phyloP scores from a whole-genome alignment of 2,113 vertebrate genomes.

The Taurulus bubalis region DNA sequence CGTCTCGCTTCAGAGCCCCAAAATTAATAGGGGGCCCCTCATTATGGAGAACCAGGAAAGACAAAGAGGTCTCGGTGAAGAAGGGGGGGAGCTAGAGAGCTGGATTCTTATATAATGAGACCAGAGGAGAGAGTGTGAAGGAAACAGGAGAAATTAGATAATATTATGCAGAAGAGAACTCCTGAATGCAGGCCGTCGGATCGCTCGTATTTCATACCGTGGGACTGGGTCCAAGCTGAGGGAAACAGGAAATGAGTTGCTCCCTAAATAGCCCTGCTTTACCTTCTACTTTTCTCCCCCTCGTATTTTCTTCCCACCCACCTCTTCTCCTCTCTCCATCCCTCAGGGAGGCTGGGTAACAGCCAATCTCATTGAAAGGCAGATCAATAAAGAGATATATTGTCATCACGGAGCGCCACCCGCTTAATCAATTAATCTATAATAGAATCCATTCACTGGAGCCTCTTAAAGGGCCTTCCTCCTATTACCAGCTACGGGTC shows the following conservation, averaged over 20 bases:
- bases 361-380: slow-evolving; percentile 81
- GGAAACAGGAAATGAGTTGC: slow-evolving; percentile 77
- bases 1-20: slow-evolving; percentile 71
- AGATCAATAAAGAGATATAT: slow-evolving; percentile 85
- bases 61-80: slow-evolving; percentile 66
- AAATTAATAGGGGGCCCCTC: slow-evolving; percentile 79
- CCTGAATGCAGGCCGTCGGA: slow-evolving; percentile 7
- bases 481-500: slow-evolving; percentile 51
- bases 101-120: slow-evolving; percentile 53
- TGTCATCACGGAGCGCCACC: slow-evolving; percentile 76
- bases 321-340: slow-evolving; percentile 25
- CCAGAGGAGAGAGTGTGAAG: slow-evolving; percentile 28
- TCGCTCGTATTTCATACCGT: slow-evolving; percentile 23
- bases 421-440: slow-evolving; percentile 86
- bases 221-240: slow-evolving; percentile 34
- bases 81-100: slow-evolving; percentile 27
- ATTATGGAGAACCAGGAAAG: slow-evolving; percentile 66
- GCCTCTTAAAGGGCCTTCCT: slow-evolving; percentile 72
- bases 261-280: slow-evolving; percentile 64
- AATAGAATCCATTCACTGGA: slow-evolving; percentile 73
- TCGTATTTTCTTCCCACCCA: not conserved
- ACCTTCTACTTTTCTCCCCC: slow-evolving; percentile 22
- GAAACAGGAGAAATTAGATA: slow-evolving; percentile 46
- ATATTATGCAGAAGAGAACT: slow-evolving; percentile 34
- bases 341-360: slow-evolving; percentile 69